These are phyloP conservation scores for Fopius arisanus DNA, from an alignment of 1,140 invertebrate genomes.

Conservation along the genomic window DNA sequence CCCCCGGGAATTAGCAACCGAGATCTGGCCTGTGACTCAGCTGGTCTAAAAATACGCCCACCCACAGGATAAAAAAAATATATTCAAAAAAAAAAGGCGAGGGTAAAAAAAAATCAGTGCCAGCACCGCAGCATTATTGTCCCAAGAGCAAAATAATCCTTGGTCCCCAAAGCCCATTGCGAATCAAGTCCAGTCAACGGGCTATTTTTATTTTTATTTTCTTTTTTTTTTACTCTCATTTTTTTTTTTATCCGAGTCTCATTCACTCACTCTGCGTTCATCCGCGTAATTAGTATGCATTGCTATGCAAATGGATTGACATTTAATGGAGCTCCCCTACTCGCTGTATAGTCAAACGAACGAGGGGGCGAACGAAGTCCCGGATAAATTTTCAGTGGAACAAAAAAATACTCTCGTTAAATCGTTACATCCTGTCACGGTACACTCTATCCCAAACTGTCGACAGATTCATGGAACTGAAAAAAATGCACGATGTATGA, in stretches of 20 bases:
- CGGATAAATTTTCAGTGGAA: constrained; percentile 3
- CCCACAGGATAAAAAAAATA: background rate
- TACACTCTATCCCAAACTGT: constrained; percentile 4
- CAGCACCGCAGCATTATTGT: constrained; percentile 8
- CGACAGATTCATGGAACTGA: constrained; percentile 22
- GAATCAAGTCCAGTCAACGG: constrained; percentile 19
- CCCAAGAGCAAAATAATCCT: constrained; percentile 19
- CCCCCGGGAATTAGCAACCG: background rate
- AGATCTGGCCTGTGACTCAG: background rate
- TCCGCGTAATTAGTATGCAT: constrained; percentile 50
- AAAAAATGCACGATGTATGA: background rate
- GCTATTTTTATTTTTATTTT: background rate
- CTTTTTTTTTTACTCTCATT: background rate
- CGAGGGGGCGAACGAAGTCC: background rate
- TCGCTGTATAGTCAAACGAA: background rate
- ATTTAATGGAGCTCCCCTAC: constrained; percentile 43
- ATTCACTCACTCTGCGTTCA: constrained; percentile 29
- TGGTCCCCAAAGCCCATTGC: constrained; percentile 16
- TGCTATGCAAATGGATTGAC: constrained; percentile 49
- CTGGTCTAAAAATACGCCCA: background rate
- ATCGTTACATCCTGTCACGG: constrained; percentile 12
- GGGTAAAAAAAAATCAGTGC: constrained; percentile 3
- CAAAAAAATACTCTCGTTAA: constrained; percentile 18
- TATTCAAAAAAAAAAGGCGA: background rate
- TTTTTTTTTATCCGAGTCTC: background rate